Base-by-base conservation (phyloP, 2,888 invertebrate species). In the Aradus depressus region DNA sequence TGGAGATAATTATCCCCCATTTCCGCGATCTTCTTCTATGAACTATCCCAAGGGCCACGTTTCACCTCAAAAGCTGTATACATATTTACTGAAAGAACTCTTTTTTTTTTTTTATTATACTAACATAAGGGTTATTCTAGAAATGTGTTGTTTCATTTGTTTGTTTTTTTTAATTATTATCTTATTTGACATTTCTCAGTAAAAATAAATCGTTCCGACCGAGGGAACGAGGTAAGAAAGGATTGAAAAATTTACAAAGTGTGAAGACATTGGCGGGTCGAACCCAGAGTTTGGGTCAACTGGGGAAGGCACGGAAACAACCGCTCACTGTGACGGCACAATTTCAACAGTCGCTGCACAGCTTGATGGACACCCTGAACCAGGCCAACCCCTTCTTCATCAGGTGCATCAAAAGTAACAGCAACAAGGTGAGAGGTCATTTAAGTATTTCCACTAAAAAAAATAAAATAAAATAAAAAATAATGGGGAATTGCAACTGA, bases 381-480 rank as follows among this genome's bases (percentile, higher is more conserved):
- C 87, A 91, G 64, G 84, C 86, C 2, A 84, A 85, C 67, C 86
- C 86, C 6, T 86, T 84, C 68, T 87, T 87, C 66, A 81, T 86
- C 54, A 71, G 96, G 55, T 96, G 96, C 68, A 95, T 96, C 66
- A 95, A 95, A 71, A 92, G 92, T 48, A 96, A 96, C 68, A 81
- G 84, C 53, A 86, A 89, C 60, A 95, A 95, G 75, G 75, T 75
- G 60, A 52, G 60, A 18, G n/a, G n/a, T n/a, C n/a, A 16, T 26
- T n/a, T 12, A 12, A 21, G 10, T 22, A 1, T 47, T 35, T 34
- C 39, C 21, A 14, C 10, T 41, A 18, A 21, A 19, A 19, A 6
- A 8, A 31, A n/a, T n/a, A n/a, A n/a, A n/a, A n/a, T n/a, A n/a
- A n/a, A n/a, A n/a, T n/a, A n/a, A n/a, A n/a, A n/a, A n/a, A n/a